A percentile compares a stretch with the other conserved stretches of the same genome.
Conservation (phyloP, 2,797 vertebrate species). For the Karalla daura region DNA sequence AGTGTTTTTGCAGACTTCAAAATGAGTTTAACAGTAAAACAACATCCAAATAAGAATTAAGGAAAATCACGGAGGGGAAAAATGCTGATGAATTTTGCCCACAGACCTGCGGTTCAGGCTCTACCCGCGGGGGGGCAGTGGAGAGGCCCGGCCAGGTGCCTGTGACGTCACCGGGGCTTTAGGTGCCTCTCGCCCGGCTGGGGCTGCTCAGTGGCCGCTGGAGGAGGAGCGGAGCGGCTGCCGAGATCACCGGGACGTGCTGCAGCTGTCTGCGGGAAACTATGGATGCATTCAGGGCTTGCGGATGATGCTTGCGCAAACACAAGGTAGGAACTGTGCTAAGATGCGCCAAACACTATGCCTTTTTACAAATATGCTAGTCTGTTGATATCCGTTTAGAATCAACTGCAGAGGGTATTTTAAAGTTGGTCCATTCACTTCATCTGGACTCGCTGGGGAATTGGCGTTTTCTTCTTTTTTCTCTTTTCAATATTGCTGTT, state of each 20-base stretch:
- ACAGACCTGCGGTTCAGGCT: slow-evolving; percentile 19
- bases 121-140: slow-evolving; percentile 67
- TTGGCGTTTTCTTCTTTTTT: no score
- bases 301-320: slow-evolving; percentile 38
- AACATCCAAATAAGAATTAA: no score
- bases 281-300: slow-evolving; percentile 50
- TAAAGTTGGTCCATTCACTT: no score
- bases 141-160: slow-evolving; percentile 10
- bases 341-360: no score
- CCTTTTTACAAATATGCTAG: no score
- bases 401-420: no score
- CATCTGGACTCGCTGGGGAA: no score
- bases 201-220: slow-evolving; percentile 40
- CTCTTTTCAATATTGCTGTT: neutral
- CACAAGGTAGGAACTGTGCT: slow-evolving; percentile 46
- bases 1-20: no score
- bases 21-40: no score
- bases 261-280: neutral
- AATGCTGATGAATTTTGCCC: no score
- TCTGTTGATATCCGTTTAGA: no score
- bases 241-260: neutral
- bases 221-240: slow-evolving; percentile 12
- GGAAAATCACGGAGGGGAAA: no score
- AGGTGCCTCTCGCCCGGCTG: slow-evolving; percentile 34
- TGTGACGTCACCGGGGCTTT: slow-evolving; percentile 78